These are phyloP conservation scores for Xanthostigma xanthostigma DNA, from an alignment of 2,888 invertebrate species.

Conservation along the genomic window DNA sequence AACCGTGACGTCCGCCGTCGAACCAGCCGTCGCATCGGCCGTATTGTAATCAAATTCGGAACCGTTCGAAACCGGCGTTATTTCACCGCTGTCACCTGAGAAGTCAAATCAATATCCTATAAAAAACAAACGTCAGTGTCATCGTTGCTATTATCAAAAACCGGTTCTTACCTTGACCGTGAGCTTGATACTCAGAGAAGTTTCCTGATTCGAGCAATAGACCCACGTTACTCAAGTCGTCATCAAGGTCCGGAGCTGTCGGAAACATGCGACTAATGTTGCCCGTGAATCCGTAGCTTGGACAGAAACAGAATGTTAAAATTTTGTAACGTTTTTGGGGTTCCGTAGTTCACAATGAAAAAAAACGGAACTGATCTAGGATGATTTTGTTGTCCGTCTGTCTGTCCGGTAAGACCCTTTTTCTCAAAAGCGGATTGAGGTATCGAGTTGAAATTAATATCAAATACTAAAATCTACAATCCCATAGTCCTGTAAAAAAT, in stretches of 20 bases:
- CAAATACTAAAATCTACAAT: too few species aligned
- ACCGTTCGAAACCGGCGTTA: slow-evolving; percentile 52
- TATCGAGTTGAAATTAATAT: background rate
- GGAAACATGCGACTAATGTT: slow-evolving; percentile 37
- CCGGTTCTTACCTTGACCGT: slow-evolving; percentile 13
- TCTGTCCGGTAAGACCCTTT: too few species aligned
- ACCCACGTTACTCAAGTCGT: slow-evolving; percentile 35
- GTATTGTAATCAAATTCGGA: slow-evolving; percentile 50
- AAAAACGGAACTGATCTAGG: slow-evolving; percentile 11
- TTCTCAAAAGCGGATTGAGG: too few species aligned
- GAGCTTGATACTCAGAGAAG: background rate
- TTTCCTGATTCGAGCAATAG: slow-evolving; percentile 28
- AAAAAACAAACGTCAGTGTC: slow-evolving; percentile 6
- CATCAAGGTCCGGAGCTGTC: slow-evolving; percentile 34
- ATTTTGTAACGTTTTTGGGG: background rate
- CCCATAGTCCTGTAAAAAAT: too few species aligned
- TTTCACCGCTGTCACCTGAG: slow-evolving; percentile 36
- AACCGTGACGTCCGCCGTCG: slow-evolving; percentile 41
- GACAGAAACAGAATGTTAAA: too few species aligned
- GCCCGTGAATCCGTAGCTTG: slow-evolving; percentile 16
- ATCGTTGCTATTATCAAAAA: slow-evolving; percentile 13
- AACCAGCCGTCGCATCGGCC: slow-evolving; percentile 52
- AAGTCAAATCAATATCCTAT: background rate
- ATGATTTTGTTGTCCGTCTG: background rate
- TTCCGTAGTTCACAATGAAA: slow-evolving; percentile 15